Evolutionary conservation across 2,797 vertebrate species (phyloP).

Genomic region (Phataginus tricuspis): DNA sequence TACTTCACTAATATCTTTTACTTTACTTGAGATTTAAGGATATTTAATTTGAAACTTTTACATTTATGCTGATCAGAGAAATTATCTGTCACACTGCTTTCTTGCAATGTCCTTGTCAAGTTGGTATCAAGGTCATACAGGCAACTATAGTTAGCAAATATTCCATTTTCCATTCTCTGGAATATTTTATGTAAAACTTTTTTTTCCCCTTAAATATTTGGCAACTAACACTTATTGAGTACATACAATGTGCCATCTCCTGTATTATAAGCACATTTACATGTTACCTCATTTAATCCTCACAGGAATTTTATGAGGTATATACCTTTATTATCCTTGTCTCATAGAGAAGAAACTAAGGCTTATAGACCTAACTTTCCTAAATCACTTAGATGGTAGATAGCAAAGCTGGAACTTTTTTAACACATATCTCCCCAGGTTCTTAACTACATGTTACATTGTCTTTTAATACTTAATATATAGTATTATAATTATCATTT

Average conservation of each 20-base stretch:
- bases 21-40: too few species aligned
- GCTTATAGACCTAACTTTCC: background rate
- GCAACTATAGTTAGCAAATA: background rate
- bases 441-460: background rate
- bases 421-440: background rate
- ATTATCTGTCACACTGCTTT: background rate
- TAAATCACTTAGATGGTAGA: background rate
- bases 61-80: background rate
- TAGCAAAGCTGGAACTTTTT: background rate
- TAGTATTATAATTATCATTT: background rate
- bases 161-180: background rate
- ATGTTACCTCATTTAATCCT: background rate
- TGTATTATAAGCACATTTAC: background rate
- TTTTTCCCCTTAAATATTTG: slow-evolving; percentile 15
- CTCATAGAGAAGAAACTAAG: background rate
- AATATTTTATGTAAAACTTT: background rate
- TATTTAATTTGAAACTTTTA: background rate
- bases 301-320: background rate
- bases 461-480: background rate
- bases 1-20: background rate
- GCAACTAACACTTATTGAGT: slow-evolving; percentile 12
- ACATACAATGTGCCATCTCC: background rate
- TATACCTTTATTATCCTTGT: background rate
- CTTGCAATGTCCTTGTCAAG: background rate
- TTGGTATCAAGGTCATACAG: background rate